These are phyloP conservation scores for Chlorops oryzae DNA, from an alignment of 1,140 invertebrate genomes.

Conservation along the genomic window DNA sequence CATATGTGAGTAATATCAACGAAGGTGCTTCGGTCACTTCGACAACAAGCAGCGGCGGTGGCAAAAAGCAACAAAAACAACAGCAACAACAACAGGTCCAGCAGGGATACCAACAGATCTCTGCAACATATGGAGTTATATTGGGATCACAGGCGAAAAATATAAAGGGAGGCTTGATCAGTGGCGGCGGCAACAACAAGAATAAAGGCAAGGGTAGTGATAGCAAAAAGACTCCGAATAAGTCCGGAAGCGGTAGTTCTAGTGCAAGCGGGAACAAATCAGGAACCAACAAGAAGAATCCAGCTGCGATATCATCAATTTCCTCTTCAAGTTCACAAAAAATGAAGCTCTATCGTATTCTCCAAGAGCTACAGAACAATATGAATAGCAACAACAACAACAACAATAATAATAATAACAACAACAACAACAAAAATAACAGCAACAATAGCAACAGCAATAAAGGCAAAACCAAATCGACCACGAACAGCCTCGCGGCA, in stretches of 20 bases:
- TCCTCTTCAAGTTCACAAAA: neutral
- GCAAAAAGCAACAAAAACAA: slow-evolving; percentile 9
- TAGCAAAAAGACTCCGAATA: slow-evolving; percentile 18
- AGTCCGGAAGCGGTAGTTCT: slow-evolving; percentile 12
- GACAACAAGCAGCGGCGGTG: neutral
- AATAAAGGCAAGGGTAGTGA: slow-evolving; percentile 26
- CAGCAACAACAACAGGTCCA: slow-evolving; percentile 19
- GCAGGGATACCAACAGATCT: slow-evolving; percentile 41
- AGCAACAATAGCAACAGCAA: slow-evolving; percentile 18
- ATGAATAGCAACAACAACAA: too few species aligned
- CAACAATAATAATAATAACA: slow-evolving; percentile 13
- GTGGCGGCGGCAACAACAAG: slow-evolving; percentile 15
- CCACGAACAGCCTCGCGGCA: too few species aligned
- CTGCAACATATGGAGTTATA: slow-evolving; percentile 39
- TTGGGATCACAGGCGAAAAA: slow-evolving; percentile 21
- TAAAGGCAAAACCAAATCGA: too few species aligned
- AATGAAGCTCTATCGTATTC: slow-evolving; percentile 18
- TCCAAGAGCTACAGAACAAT: slow-evolving; percentile 13
- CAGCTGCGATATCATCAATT: neutral
- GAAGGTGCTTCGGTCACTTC: slow-evolving; percentile 1
- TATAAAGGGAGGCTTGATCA: slow-evolving; percentile 19
- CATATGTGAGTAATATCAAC: slow-evolving; percentile 25
- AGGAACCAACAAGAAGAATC: slow-evolving; percentile 12
- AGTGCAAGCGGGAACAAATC: slow-evolving; percentile 5
- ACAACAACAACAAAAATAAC: slow-evolving; percentile 12